phyloP scores from a whole-genome alignment of 2,888 invertebrate genomes.

The Pseudococcus jackbeardsleyi region DNA sequence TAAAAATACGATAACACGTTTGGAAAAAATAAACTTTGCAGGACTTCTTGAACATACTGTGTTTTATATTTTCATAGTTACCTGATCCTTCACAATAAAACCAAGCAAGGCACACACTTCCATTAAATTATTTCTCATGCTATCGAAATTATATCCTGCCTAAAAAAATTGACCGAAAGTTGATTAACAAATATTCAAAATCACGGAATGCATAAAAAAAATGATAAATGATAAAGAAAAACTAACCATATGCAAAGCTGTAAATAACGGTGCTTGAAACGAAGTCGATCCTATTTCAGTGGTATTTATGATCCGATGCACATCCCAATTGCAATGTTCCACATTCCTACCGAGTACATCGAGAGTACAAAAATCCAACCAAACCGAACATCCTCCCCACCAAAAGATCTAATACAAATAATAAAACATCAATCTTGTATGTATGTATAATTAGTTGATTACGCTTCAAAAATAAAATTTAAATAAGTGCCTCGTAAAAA shows the following conservation, averaged over 20 bases:
- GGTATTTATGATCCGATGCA: not conserved
- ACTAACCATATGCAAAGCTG: constrained; percentile 42
- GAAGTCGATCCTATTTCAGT: not conserved
- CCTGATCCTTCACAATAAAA: constrained; percentile 3
- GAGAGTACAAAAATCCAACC: not conserved
- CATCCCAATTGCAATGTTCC: not conserved
- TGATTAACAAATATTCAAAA: too few relatives aligned
- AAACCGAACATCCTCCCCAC: constrained; percentile 10
- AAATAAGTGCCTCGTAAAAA: not conserved
- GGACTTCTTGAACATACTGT: too few relatives aligned
- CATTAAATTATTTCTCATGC: not conserved
- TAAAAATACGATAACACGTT: too few relatives aligned
- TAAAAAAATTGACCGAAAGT: not conserved
- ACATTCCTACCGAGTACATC: not conserved
- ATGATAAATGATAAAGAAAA: not conserved
- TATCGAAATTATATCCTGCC: constrained; percentile 13
- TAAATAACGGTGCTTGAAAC: constrained; percentile 6
- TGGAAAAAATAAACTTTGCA: too few relatives aligned
- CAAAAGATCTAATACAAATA: not conserved
- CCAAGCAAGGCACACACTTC: not conserved
- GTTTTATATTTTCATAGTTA: not conserved
- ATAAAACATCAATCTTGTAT: not conserved
- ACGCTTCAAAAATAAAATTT: not conserved
- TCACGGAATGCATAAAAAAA: not conserved
- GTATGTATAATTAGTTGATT: not conserved